phyloP scores from a whole-genome alignment of 2,113 vertebrate species.

The Megaptera novaeangliae region DNA sequence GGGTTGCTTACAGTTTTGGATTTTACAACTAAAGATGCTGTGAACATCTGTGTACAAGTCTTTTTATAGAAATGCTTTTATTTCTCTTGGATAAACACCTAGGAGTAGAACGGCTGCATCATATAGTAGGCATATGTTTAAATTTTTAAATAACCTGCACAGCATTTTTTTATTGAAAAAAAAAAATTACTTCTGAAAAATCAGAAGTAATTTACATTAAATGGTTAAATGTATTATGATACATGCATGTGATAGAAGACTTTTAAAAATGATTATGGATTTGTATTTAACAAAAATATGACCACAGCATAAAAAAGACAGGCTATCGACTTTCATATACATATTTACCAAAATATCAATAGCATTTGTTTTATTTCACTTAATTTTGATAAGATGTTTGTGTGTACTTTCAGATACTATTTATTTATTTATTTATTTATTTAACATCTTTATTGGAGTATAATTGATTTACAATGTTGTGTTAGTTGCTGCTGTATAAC shows the following conservation, averaged over 20 bases:
- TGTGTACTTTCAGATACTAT: not conserved
- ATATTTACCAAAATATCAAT: not conserved
- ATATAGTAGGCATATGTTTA: not conserved
- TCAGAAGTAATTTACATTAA: conserved; percentile 1
- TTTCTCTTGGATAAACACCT: not conserved
- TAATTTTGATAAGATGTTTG: not conserved
- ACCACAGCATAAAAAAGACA: not conserved
- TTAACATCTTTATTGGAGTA: no score
- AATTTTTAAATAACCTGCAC: not conserved
- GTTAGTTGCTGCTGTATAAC: no score
- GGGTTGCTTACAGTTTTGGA: not conserved
- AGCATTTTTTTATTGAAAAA: not conserved
- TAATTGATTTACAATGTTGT: no score
- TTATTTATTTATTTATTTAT: not conserved
- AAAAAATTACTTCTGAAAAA: not conserved
- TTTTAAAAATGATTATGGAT: not conserved
- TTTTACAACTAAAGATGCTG: not conserved
- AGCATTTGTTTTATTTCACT: not conserved
- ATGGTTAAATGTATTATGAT: not conserved
- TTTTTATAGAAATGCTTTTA: not conserved
- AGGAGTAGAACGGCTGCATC: not conserved
- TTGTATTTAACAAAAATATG: not conserved
- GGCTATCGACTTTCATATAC: not conserved
- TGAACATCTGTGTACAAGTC: not conserved
- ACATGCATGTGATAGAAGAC: not conserved